Evolutionary conservation across 2,888 invertebrate genomes (phyloP).

Genomic region (Sphinx pinastri): DNA sequence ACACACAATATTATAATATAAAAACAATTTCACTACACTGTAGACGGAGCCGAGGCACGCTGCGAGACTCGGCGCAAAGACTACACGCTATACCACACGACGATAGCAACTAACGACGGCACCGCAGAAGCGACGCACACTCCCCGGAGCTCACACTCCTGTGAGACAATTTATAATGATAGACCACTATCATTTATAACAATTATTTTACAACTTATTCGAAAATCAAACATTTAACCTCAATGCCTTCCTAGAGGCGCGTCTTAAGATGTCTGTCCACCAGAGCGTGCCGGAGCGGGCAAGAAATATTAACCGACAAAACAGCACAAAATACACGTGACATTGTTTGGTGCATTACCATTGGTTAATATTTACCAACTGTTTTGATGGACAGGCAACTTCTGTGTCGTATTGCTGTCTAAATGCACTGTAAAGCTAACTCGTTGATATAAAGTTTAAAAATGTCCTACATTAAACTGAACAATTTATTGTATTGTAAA

Average conservation of each 20-base stretch:
- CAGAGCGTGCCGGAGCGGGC: no score
- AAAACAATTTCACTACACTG: constrained; percentile 30
- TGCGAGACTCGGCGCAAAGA: neutral
- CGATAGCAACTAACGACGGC: neutral
- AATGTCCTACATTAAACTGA: neutral
- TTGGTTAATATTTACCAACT: no score
- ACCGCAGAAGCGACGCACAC: no score
- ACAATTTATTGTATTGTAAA: neutral
- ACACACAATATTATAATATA: constrained; percentile 23
- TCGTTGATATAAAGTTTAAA: neutral
- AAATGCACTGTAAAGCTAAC: constrained; percentile 18
- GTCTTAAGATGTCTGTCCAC: no score
- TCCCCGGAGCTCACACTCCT: neutral
- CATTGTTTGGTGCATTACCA: no score
- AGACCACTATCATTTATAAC: neutral
- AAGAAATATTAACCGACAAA: no score
- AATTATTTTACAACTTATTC: constrained; percentile 11
- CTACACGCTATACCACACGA: neutral
- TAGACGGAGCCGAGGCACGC: neutral
- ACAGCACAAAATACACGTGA: no score
- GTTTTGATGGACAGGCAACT: no score
- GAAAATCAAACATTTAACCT: neutral
- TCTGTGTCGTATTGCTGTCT: neutral
- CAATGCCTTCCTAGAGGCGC: neutral
- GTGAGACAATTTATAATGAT: neutral